Base-by-base conservation (phyloP, 35 echinoderm and acorn worm species). In the Anneissia japonica region DNA sequence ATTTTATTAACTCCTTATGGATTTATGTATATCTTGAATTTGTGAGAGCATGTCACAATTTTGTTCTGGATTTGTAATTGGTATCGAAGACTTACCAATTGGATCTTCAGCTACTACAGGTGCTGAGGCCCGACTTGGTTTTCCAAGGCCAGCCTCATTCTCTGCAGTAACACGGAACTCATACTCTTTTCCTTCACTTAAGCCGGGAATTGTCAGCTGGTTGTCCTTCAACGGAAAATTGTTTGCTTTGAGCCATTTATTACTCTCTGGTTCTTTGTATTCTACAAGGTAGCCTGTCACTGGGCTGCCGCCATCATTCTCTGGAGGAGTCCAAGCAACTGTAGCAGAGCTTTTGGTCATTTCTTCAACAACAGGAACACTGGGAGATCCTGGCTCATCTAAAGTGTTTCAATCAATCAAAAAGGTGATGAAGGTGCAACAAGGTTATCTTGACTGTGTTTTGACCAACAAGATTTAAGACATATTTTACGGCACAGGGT, bases 331-430 rank as follows among this genome's bases (percentile, higher is more conserved):
- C 96, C 96, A 99, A 17, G 85, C 43, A 28, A 99, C 38, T 23
- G 64, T 84, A 0, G 92, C 92, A 4, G 85, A 87, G 35, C 74
- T 93, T 45, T 88, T 90, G 35, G 88, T 83, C 33, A 94, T 80
- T 40, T 73, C 96, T 45, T 94, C 92, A 0, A 99, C 83, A 19
- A 83, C 84, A 2, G 96, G 96, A 5, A 56, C 74, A 74, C 74
- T 35, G 4, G 96, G 89, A 30, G 96, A 55, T 84, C 94, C 96
- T n/a, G 96, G 96, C 38, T 99, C 96, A 85, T 99, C 96, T 99
- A 51, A 4, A 76, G 19, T 9, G 21, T 12, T 19, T 64, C 19
- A 64, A 64, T 64, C 1, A 64, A 64, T 19, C 9, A 64, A 64
- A 45, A 4, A 19, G 2, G 7, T 64, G 26, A 64, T 64, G 51